A percentile compares a stretch with the other conserved stretches of the same genome.
Evolutionary conservation across 2,797 vertebrate genomes (phyloP).

Genomic region (Amniataba percoides): DNA sequence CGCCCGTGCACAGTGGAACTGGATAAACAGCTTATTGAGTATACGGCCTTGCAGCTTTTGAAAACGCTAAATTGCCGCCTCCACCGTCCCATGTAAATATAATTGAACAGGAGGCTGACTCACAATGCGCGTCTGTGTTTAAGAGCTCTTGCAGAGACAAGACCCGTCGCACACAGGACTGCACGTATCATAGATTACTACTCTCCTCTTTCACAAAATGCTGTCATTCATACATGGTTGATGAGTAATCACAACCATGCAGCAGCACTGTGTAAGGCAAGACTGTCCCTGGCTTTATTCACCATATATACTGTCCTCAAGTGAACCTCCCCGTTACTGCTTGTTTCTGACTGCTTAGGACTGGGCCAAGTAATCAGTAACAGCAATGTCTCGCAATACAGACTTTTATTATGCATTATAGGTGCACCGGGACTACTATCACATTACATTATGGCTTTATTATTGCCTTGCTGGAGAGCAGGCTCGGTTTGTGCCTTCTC

Average conservation of each 20-base stretch:
- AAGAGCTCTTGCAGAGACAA: slow-evolving; percentile 56
- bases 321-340: slow-evolving; percentile 9
- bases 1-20: slow-evolving; percentile 38
- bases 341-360: neutral
- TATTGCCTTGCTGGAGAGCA: neutral
- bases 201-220: slow-evolving; percentile 60
- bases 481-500: neutral
- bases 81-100: slow-evolving; percentile 66
- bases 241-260: slow-evolving; percentile 64
- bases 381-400: neutral
- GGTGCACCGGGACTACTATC: neutral
- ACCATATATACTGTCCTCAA: slow-evolving; percentile 26
- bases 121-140: slow-evolving; percentile 63
- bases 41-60: slow-evolving; percentile 65
- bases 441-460: neutral
- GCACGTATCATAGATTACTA: slow-evolving; percentile 63
- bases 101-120: slow-evolving; percentile 69
- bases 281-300: slow-evolving; percentile 29
- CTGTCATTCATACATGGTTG: slow-evolving; percentile 57
- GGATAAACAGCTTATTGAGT: slow-evolving; percentile 65
- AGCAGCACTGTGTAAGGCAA: slow-evolving; percentile 30
- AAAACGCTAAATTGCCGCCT: slow-evolving; percentile 55
- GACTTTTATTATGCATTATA: neutral
- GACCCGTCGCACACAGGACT: slow-evolving; percentile 45
- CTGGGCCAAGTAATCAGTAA: neutral